Evolutionary conservation across 2,797 vertebrate genomes (phyloP).

Genomic region (Chlorospingus semifuscus): DNA sequence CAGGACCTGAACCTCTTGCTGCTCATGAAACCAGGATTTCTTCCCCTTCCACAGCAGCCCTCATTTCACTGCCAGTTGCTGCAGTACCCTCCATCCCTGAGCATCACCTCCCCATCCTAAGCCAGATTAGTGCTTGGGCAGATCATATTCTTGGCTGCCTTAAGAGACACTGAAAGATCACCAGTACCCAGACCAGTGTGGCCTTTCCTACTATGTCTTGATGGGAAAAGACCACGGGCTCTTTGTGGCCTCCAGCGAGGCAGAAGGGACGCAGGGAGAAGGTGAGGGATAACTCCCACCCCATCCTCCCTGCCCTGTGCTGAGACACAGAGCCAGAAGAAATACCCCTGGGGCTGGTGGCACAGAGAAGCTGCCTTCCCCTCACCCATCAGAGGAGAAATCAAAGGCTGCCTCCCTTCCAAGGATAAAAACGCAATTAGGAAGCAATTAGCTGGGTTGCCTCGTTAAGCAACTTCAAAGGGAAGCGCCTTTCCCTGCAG

Average conservation of each 20-base stretch:
- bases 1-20: neutral
- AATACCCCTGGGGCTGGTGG: neutral
- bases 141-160: neutral
- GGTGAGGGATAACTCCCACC: neutral
- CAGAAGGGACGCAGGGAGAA: neutral
- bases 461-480: conserved; percentile 71
- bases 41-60: neutral
- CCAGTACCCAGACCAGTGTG: rapidly evolving
- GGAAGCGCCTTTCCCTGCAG: conserved; percentile 34
- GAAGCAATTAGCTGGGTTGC: conserved; percentile 70
- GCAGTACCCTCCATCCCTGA: neutral
- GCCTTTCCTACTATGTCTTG: neutral
- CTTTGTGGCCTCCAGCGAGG: neutral
- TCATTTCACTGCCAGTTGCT: rapidly evolving
- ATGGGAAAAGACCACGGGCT: neutral
- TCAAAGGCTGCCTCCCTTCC: conserved; percentile 66
- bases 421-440: conserved; percentile 67
- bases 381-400: conserved; percentile 39
- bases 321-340: neutral
- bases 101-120: neutral
- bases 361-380: neutral
- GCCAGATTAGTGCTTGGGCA: neutral
- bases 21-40: neutral
- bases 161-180: conserved; percentile 16
- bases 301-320: neutral